These are phyloP conservation scores for Drosophila sp. DNA, from an alignment of 1,140 invertebrate species.

Conservation along the genomic window DNA sequence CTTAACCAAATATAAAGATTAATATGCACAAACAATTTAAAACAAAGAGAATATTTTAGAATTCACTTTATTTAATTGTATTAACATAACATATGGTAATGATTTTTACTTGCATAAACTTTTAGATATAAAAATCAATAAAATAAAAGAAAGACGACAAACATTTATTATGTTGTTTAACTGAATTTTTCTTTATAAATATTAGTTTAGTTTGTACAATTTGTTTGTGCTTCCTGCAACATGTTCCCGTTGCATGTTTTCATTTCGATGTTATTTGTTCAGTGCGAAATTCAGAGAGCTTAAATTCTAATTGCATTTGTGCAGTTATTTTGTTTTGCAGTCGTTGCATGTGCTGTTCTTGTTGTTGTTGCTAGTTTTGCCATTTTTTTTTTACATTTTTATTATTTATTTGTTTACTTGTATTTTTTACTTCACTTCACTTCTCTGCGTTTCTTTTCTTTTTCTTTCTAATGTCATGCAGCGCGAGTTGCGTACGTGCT, in stretches of 20 bases:
- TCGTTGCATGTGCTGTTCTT: not conserved
- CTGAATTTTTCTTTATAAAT: not conserved
- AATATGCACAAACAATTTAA: too few relatives aligned
- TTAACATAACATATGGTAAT: too few relatives aligned
- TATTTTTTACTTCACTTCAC: constrained; percentile 7
- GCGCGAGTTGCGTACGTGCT: constrained; percentile 44
- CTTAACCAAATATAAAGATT: too few relatives aligned
- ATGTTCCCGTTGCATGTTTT: constrained; percentile 9
- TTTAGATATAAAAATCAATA: too few relatives aligned
- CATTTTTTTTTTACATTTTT: not conserved
- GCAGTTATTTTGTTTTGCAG: not conserved
- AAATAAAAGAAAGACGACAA: too few relatives aligned
- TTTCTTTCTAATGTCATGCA: constrained; percentile 48
- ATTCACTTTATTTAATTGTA: too few relatives aligned
- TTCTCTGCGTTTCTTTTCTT: not conserved
- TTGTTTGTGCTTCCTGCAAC: not conserved
- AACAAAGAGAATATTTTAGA: too few relatives aligned
- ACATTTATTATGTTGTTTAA: too few relatives aligned
- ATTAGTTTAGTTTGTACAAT: not conserved
- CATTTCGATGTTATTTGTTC: constrained; percentile 20
- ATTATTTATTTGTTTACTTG: not conserved
- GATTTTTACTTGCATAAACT: too few relatives aligned
- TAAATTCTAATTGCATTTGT: constrained; percentile 3
- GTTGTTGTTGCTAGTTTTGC: not conserved
- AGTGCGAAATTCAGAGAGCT: constrained; percentile 4